Percentiles rank a stretch among this genome's conserved stretches.
These are phyloP conservation scores for Sebastes ruberrimus DNA, from an alignment of 2,797 vertebrate species.

Conservation along the genomic window DNA sequence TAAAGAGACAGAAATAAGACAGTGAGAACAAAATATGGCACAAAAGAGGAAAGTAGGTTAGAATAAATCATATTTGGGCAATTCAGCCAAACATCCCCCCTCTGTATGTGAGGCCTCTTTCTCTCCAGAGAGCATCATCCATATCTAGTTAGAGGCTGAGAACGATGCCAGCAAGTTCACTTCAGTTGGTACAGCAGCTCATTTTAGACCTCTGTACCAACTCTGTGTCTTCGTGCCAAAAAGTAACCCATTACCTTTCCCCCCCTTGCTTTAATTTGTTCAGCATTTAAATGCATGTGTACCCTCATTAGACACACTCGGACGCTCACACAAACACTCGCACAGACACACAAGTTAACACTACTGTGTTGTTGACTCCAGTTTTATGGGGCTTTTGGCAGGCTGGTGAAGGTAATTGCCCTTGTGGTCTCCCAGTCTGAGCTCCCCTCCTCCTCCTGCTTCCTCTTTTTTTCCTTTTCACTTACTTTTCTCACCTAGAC, in stretches of 20 bases:
- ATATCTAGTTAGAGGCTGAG: slow-evolving; percentile 46
- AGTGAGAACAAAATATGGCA: not conserved
- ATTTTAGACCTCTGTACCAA: slow-evolving; percentile 41
- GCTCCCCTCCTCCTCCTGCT: slow-evolving; percentile 57
- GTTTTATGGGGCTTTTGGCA: slow-evolving; percentile 85
- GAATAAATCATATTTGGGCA: slow-evolving; percentile 24
- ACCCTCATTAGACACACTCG: slow-evolving; percentile 71
- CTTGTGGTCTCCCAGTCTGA: slow-evolving; percentile 80
- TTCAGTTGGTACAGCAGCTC: slow-evolving; percentile 23
- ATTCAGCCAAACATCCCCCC: slow-evolving; percentile 11
- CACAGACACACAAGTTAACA: slow-evolving; percentile 76
- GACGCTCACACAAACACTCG: slow-evolving; percentile 53
- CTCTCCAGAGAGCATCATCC: slow-evolving; percentile 29
- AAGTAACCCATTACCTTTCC: slow-evolving; percentile 49
- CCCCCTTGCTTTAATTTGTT: slow-evolving; percentile 72
- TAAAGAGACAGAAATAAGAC: not conserved
- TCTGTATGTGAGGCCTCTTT: slow-evolving; percentile 26
- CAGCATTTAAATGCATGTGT: slow-evolving; percentile 73
- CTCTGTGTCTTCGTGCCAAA: slow-evolving; percentile 57
- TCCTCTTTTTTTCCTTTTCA: slow-evolving; percentile 63
- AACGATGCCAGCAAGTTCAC: slow-evolving; percentile 31
- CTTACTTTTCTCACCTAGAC: slow-evolving; percentile 60
- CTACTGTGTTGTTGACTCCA: slow-evolving; percentile 81
- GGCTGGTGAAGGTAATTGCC: slow-evolving; percentile 81
- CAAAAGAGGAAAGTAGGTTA: not conserved